phyloP scores from a whole-genome alignment of 2,797 vertebrate species.

The Pelobates cultripes region DNA sequence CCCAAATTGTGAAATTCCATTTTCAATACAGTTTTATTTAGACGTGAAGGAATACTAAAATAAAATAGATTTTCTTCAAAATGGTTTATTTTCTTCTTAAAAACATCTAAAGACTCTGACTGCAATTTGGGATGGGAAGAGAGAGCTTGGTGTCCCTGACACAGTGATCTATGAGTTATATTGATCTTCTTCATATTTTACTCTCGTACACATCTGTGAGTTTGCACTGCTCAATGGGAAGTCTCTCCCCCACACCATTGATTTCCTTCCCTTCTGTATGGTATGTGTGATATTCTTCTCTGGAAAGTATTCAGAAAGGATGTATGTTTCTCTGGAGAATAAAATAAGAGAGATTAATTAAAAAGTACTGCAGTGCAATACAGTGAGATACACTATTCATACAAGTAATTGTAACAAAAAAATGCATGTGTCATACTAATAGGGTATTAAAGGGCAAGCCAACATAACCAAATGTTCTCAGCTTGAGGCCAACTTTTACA shows the following conservation, averaged over 20 bases:
- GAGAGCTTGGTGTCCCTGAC: neutral
- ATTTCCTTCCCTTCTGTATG: constrained; percentile 43
- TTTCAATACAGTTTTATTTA: too few species aligned
- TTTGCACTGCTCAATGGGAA: constrained; percentile 64
- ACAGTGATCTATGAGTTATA: neutral
- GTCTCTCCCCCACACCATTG: constrained; percentile 38
- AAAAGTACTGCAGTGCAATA: too few species aligned
- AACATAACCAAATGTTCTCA: too few species aligned
- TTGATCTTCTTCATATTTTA: constrained; percentile 43
- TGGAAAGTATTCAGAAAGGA: constrained; percentile 50
- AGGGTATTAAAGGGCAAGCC: too few species aligned
- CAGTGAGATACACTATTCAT: too few species aligned
- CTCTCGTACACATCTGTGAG: constrained; percentile 63
- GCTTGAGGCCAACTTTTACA: too few species aligned
- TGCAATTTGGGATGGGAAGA: neutral
- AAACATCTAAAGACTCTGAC: constrained; percentile 4
- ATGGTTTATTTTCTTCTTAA: constrained; percentile 34
- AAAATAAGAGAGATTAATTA: neutral
- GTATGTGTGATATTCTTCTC: constrained; percentile 43
- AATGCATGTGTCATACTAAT: too few species aligned
- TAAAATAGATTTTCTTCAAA: constrained; percentile 11
- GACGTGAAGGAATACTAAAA: too few species aligned
- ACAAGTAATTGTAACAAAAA: too few species aligned
- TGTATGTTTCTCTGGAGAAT: constrained; percentile 61
- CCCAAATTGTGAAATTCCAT: too few species aligned